Evolutionary conservation across 1,140 invertebrate genomes (phyloP).

Genomic region (Hyles euphorbiae): DNA sequence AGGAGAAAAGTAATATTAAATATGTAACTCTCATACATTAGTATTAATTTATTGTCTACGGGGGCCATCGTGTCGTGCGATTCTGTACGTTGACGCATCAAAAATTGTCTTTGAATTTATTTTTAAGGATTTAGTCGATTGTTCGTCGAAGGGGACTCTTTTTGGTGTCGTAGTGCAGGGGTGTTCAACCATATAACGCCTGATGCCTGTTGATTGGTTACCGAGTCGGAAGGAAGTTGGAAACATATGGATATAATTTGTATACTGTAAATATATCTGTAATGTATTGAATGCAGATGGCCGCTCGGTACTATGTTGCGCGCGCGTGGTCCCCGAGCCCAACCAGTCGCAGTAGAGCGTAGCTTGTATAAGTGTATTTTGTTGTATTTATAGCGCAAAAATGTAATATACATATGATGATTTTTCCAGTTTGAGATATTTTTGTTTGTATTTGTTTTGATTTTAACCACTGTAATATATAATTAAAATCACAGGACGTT

Average conservation of each 20-base stretch:
- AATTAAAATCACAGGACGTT: background rate
- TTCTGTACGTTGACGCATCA: too few relatives aligned
- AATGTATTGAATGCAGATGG: too few relatives aligned
- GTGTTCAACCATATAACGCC: too few relatives aligned
- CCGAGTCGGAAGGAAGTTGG: too few relatives aligned
- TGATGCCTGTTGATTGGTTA: too few relatives aligned
- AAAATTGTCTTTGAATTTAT: too few relatives aligned
- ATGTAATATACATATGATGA: constrained; percentile 59
- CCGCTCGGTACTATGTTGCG: too few relatives aligned
- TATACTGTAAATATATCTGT: too few relatives aligned
- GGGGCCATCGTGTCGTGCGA: constrained; percentile 16
- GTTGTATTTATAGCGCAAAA: constrained; percentile 65
- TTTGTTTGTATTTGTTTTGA: constrained; percentile 1
- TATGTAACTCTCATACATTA: constrained; percentile 19
- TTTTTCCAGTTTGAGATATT: constrained; percentile 45
- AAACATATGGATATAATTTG: too few relatives aligned
- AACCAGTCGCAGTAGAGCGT: constrained; percentile 48
- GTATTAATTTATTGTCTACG: constrained; percentile 53
- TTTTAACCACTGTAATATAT: constrained; percentile 2
- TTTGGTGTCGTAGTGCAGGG: too few relatives aligned
- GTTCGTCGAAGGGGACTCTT: too few relatives aligned
- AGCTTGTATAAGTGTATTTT: constrained; percentile 66
- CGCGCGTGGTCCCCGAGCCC: constrained; percentile 6
- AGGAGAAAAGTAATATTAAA: constrained; percentile 21
- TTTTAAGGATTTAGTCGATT: too few relatives aligned